Conservation (phyloP, 2,888 invertebrate genomes). For the Coenonympha glycerion region DNA sequence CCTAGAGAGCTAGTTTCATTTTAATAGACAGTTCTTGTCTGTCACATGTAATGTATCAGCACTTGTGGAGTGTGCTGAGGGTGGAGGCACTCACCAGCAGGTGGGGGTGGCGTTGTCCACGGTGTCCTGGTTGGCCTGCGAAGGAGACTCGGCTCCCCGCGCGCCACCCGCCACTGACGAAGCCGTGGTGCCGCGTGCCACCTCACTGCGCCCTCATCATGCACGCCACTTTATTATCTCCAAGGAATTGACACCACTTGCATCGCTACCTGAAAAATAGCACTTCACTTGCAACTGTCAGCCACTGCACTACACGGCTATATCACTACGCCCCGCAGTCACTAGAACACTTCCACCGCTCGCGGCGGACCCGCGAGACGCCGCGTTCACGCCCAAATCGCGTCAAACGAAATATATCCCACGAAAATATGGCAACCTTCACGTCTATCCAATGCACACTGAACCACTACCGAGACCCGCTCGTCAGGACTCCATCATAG, state of each 20-base stretch:
- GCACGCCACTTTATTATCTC: conserved; percentile 76
- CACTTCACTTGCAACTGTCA: conserved; percentile 39
- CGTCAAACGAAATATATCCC: conserved; percentile 61
- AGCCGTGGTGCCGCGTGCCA: conserved; percentile 69
- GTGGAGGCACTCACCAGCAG: conserved; percentile 63
- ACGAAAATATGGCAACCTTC: conserved; percentile 75
- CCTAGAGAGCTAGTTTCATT: too few species aligned
- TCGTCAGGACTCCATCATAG: conserved; percentile 61
- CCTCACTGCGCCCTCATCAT: conserved; percentile 78
- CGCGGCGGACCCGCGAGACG: conserved; percentile 19
- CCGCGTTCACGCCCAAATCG: conserved; percentile 59
- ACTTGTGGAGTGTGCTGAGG: not conserved
- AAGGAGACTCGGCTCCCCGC: conserved; percentile 76
- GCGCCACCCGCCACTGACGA: conserved; percentile 72
- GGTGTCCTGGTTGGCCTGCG: conserved; percentile 74
- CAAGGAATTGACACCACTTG: conserved; percentile 71
- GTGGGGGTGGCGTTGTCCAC: conserved; percentile 72
- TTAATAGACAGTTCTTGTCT: too few species aligned
- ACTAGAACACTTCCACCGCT: conserved; percentile 31
- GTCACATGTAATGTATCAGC: not conserved
- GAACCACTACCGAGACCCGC: too few species aligned
- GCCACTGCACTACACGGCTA: conserved; percentile 25
- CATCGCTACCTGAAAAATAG: conserved; percentile 68
- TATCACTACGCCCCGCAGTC: too few species aligned
- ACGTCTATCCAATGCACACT: conserved; percentile 57